phyloP scores from a whole-genome alignment of 2,888 invertebrate genomes.

The Idaea aversata region DNA sequence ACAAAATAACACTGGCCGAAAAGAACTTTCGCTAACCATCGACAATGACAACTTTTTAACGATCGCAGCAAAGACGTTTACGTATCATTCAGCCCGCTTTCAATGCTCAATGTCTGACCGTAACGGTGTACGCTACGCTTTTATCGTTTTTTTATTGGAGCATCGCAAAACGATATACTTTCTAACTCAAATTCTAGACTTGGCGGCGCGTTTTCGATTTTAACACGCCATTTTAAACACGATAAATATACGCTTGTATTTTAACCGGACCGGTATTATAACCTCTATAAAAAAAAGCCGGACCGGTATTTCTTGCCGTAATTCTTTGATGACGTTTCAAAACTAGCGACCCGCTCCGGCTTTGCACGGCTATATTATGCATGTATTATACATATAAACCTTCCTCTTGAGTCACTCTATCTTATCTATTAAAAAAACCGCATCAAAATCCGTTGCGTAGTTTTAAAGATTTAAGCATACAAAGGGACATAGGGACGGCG shows the following conservation, averaged over 20 bases:
- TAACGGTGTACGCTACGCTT: slow-evolving; percentile 54
- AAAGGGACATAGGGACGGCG: too few species aligned
- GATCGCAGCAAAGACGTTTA: neutral
- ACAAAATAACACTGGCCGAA: slow-evolving; percentile 1
- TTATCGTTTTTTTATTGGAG: slow-evolving; percentile 63
- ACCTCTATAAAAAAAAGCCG: too few species aligned
- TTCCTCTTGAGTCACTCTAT: too few species aligned
- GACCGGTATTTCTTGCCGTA: too few species aligned
- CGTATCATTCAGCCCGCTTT: slow-evolving; percentile 31
- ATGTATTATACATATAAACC: too few species aligned
- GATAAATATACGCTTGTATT: neutral
- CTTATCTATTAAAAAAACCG: too few species aligned
- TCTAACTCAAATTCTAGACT: slow-evolving; percentile 39
- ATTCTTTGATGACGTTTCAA: too few species aligned
- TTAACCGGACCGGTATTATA: too few species aligned
- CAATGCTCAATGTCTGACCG: slow-evolving; percentile 35
- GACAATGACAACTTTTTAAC: neutral
- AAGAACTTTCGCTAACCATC: neutral
- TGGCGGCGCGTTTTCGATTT: neutral
- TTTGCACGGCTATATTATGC: too few species aligned
- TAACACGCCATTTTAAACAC: neutral
- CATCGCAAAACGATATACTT: slow-evolving; percentile 66
- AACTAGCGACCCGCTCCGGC: too few species aligned
- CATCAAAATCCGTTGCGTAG: too few species aligned
- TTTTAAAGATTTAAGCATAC: too few species aligned